Evolutionary conservation across 2,888 invertebrate genomes (phyloP), one percentile per base, ranked within the genome.

Genomic region (Macaria notata): DNA sequence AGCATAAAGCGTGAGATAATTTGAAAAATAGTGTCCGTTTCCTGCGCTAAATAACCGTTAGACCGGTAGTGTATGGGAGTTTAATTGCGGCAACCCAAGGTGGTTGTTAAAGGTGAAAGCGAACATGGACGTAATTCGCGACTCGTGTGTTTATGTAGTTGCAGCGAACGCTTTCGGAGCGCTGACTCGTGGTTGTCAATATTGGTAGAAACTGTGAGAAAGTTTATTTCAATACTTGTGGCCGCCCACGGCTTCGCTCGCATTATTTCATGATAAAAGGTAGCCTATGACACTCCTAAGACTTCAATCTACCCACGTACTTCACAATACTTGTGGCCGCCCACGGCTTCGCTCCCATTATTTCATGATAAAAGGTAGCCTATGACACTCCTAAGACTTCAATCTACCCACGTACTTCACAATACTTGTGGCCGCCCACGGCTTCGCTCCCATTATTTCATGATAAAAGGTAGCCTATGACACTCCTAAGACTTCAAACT

Each of bases 71-170:
- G 63, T 67, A 36, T 7, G 64, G 69, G 73, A 67, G 68, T 73
- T 77, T 72, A 77, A 78, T 80, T 76, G 71, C 64, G 62, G 53
- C 68, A 59, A 66, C 54, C 66, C 58, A 70, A 72, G 68, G 69
- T 74, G 62, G 68, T 64, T 62, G 71, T 71, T 65, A 75, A 78
- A 79, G 78, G 84, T 78, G 85, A 84, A 84, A 84, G 85, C 75
- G 64, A 73, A 68, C 67, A 75, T 71, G 65, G 65, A 69, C 64
- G 76, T 77, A 74, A 77, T 78, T 72, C 67, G 69, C 70, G 62
- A 74, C 68, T 71, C 59, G 68, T 66, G 66, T 72, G 69, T 70
- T 67, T 54, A 50, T 54, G 45, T 51, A 59, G 71, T 72, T 70
- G 71, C 65, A 72, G 66, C 65, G 71, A 69, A 62, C 70, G 72